Evolutionary conservation across 1,140 invertebrate genomes (phyloP).

Genomic region (Drosophila punjabiensis): DNA sequence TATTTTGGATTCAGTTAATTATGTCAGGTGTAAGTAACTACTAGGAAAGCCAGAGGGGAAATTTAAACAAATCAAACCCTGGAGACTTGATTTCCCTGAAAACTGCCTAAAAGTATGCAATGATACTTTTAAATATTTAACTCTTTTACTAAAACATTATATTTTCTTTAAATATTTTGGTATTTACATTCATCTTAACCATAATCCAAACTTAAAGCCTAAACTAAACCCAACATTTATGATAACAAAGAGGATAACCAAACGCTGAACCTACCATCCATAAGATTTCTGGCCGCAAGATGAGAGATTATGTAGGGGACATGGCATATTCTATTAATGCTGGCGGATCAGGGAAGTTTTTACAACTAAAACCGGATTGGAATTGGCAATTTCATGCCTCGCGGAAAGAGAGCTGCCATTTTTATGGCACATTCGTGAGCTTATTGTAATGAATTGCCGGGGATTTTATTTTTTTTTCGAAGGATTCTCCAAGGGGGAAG

Average conservation of each 20-base stretch:
- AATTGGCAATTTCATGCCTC: constrained; percentile 80
- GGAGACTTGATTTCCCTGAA: too few relatives aligned
- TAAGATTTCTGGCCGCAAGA: constrained; percentile 28
- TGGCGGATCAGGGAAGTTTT: constrained; percentile 59
- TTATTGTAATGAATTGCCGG: constrained; percentile 85
- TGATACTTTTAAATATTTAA: too few relatives aligned
- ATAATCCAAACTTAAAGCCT: neutral
- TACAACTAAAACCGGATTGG: constrained; percentile 75
- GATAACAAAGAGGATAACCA: neutral
- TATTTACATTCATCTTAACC: neutral
- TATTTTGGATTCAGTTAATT: constrained; percentile 22
- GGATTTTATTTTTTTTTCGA: constrained; percentile 54
- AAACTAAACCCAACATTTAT: constrained; percentile 8
- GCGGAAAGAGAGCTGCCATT: constrained; percentile 50
- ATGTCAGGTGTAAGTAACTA: constrained; percentile 7
- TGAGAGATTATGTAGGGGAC: constrained; percentile 42
- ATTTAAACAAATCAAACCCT: neutral
- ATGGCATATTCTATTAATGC: constrained; percentile 57
- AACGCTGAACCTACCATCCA: constrained; percentile 22
- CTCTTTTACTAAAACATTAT: neutral
- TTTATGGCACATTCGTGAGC: constrained; percentile 85
- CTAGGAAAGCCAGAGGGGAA: neutral
- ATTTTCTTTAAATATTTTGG: neutral
- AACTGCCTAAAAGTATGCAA: neutral
- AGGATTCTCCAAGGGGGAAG: neutral